Conservation (phyloP, 2,797 vertebrate genomes). For the Spheniscus humboldti region DNA sequence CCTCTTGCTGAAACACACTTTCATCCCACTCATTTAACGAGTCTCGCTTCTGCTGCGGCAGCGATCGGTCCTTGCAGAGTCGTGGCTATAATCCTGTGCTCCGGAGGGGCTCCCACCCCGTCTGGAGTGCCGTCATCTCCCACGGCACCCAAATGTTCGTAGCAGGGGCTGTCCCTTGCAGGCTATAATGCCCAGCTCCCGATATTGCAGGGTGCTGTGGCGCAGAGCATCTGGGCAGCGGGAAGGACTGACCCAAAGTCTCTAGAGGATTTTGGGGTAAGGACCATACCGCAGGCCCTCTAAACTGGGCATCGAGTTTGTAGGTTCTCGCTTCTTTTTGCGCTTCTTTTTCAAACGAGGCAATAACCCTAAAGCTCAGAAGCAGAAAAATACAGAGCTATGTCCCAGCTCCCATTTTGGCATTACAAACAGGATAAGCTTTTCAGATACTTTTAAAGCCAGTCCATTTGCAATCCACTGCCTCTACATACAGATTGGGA, state of each 20-base stretch:
- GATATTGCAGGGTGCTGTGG: not conserved
- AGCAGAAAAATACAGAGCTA: not conserved
- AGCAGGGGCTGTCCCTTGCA: not conserved
- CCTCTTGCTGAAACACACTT: accelerated
- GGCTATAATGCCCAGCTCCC: not conserved
- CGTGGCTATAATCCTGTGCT: not conserved
- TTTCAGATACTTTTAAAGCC: not conserved
- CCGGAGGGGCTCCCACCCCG: not conserved
- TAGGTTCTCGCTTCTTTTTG: not conserved
- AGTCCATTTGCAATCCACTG: not conserved
- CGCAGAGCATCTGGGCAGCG: not conserved
- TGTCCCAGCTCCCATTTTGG: not conserved
- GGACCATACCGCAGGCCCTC: not conserved
- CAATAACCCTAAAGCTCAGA: not conserved
- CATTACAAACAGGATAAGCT: not conserved
- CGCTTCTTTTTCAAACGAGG: not conserved
- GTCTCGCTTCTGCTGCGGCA: not conserved
- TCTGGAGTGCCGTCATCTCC: not conserved
- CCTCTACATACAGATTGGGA: accelerated
- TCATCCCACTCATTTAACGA: accelerated
- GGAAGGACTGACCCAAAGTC: not conserved
- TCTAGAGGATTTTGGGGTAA: not conserved
- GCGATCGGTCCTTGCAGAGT: not conserved
- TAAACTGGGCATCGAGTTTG: not conserved
- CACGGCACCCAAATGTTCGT: not conserved